These are phyloP conservation scores for Notoglanidium macrostoma DNA, from an alignment of 2,797 vertebrate species.

Conservation along the genomic window DNA sequence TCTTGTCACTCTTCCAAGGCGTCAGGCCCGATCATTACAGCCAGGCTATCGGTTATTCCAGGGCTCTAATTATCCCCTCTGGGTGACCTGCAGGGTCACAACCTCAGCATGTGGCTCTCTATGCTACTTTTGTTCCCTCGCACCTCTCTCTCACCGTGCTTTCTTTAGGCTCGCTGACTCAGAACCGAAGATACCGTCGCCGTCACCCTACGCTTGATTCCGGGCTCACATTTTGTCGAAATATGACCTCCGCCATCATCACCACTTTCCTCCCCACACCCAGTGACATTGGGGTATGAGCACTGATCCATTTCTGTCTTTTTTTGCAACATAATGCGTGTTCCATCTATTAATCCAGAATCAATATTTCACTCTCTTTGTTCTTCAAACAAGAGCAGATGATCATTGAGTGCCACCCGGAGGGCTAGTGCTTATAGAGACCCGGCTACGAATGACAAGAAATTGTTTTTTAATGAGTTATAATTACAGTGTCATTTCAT, in stretches of 20 bases:
- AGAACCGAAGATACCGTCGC: conserved; percentile 62
- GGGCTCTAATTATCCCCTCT: conserved; percentile 71
- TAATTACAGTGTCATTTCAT: conserved; percentile 45
- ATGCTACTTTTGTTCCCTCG: conserved; percentile 61
- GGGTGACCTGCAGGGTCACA: conserved; percentile 64
- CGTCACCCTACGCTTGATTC: background rate
- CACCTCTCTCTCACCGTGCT: conserved; percentile 56
- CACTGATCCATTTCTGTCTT: conserved; percentile 32
- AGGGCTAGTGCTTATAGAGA: conserved; percentile 21
- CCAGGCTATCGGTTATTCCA: conserved; percentile 70
- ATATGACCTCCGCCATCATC: background rate
- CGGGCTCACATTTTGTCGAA: background rate
- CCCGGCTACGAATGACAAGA: conserved; percentile 25
- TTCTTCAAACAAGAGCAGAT: conserved; percentile 48
- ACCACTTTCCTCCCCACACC: conserved; percentile 16
- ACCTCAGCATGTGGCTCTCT: conserved; percentile 62
- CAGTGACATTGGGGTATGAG: conserved; percentile 15
- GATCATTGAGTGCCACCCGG: conserved; percentile 38
- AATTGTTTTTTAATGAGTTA: conserved; percentile 45
- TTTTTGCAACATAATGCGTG: conserved; percentile 27
- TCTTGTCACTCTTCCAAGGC: conserved; percentile 42
- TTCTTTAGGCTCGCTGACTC: conserved; percentile 62
- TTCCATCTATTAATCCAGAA: conserved; percentile 45
- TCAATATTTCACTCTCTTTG: conserved; percentile 45
- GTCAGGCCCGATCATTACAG: conserved; percentile 68